Evolutionary conservation across 2,113 vertebrate species (phyloP).

Genomic region (Chloroceryle aenea): DNA sequence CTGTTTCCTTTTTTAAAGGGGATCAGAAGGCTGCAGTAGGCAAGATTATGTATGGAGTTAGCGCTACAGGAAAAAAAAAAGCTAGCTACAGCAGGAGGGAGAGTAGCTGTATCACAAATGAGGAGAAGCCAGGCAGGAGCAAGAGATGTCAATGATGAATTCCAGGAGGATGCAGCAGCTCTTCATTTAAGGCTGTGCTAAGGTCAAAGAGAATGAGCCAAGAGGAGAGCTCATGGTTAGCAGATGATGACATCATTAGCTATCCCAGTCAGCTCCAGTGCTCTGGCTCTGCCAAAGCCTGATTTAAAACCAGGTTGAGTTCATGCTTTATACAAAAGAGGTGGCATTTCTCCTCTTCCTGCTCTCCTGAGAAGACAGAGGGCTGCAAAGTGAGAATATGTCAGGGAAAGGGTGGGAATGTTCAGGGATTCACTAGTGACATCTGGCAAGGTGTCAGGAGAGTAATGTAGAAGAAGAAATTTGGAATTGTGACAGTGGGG

Average conservation of each 20-base stretch:
- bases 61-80: background rate
- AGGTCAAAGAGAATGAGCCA: conserved; percentile 1
- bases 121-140: background rate
- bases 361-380: background rate
- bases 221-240: conserved; percentile 28
- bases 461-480: background rate
- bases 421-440: background rate
- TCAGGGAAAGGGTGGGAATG: background rate
- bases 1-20: background rate
- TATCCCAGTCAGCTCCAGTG: conserved; percentile 10
- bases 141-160: background rate
- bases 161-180: conserved; percentile 24
- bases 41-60: background rate
- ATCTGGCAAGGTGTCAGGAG: background rate
- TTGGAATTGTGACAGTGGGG: background rate
- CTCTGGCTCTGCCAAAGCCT: background rate
- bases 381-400: background rate
- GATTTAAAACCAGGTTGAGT: conserved; percentile 21
- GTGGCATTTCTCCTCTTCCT: background rate
- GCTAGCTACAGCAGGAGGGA: background rate
- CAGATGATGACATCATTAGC: conserved; percentile 50
- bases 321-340: background rate
- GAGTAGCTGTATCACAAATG: background rate
- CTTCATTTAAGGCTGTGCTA: background rate
- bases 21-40: background rate